A percentile compares a stretch with the other conserved stretches of the same genome.
Conservation (phyloP, 1,140 invertebrate species). For the Idris sp. region DNA sequence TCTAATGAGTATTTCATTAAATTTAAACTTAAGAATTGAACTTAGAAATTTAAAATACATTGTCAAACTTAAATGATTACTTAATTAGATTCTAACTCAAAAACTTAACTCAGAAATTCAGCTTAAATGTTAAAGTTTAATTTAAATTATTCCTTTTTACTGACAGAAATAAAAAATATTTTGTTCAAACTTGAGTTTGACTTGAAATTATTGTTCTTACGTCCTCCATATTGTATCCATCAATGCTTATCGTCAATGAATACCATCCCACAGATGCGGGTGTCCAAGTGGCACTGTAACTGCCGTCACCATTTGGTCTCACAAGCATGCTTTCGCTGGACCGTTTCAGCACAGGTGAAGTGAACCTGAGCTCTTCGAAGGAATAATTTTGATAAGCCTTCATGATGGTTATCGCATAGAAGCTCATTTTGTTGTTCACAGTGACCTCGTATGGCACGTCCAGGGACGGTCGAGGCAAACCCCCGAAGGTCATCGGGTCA, state of each 20-base stretch:
- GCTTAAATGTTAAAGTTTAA: too few relatives aligned
- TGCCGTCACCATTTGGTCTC: conserved; percentile 89
- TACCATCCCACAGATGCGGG: conserved; percentile 94
- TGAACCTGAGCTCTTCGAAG: conserved; percentile 95
- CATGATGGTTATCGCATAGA: conserved; percentile 96
- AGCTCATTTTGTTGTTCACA: conserved; percentile 93
- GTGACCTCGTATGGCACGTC: conserved; percentile 92
- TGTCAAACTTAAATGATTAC: too few relatives aligned
- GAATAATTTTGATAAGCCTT: conserved; percentile 96
- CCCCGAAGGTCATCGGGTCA: conserved; percentile 85
- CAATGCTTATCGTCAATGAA: conserved; percentile 90
- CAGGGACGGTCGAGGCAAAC: conserved; percentile 83
- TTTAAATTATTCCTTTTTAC: too few relatives aligned
- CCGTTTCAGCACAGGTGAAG: conserved; percentile 85
- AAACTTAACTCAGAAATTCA: too few relatives aligned
- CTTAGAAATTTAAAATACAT: too few relatives aligned
- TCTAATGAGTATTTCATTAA: too few relatives aligned
- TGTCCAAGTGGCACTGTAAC: conserved; percentile 94
- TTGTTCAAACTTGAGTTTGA: too few relatives aligned
- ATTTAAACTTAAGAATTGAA: too few relatives aligned
- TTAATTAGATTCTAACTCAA: too few relatives aligned
- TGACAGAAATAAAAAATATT: too few relatives aligned
- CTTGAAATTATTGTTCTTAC: too few relatives aligned
- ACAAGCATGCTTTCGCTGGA: conserved; percentile 92
- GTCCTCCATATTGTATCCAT: conserved; percentile 90